Conservation (phyloP, 2,113 vertebrate genomes). For the Hiodon alosoides region DNA sequence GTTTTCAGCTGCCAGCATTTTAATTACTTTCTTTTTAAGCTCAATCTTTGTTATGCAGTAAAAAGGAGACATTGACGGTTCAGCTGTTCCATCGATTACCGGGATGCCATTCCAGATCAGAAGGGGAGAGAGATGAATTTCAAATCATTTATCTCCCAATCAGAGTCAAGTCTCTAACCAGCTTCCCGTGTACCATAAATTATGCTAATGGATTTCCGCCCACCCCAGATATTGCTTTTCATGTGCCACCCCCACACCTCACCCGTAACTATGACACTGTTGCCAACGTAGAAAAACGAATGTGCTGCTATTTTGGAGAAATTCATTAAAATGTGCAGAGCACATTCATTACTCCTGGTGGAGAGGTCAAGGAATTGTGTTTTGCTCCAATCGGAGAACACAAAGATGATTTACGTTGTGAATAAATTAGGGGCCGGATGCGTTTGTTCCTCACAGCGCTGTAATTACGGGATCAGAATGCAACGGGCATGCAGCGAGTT, state of each 20-base stretch:
- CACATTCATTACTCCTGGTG: constrained; percentile 35
- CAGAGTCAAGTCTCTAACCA: constrained; percentile 61
- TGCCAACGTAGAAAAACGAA: constrained; percentile 16
- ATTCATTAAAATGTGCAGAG: constrained; percentile 48
- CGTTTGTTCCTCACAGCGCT: constrained; percentile 14
- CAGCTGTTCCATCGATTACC: constrained; percentile 65
- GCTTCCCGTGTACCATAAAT: constrained; percentile 62
- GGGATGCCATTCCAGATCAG: constrained; percentile 58
- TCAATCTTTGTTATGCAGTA: constrained; percentile 55
- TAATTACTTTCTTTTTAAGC: constrained; percentile 72
- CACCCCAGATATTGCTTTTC: constrained; percentile 16
- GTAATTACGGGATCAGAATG: constrained; percentile 32
- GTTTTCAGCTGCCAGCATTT: constrained; percentile 65
- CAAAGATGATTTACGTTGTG: constrained; percentile 27
- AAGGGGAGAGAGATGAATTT: constrained; percentile 46
- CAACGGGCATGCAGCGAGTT: constrained; percentile 7
- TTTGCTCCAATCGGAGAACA: constrained; percentile 40
- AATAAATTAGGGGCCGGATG: constrained; percentile 34
- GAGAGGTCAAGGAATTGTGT: constrained; percentile 37
- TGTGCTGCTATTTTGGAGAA: constrained; percentile 35
- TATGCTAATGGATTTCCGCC: constrained; percentile 53
- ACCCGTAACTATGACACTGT: constrained; percentile 20
- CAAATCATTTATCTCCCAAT: constrained; percentile 57
- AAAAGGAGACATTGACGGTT: constrained; percentile 48
- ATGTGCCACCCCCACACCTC: constrained; percentile 2